Evolutionary conservation across 2,888 invertebrate genomes (phyloP).

Genomic region (Sarcophaga caerulescens): DNA sequence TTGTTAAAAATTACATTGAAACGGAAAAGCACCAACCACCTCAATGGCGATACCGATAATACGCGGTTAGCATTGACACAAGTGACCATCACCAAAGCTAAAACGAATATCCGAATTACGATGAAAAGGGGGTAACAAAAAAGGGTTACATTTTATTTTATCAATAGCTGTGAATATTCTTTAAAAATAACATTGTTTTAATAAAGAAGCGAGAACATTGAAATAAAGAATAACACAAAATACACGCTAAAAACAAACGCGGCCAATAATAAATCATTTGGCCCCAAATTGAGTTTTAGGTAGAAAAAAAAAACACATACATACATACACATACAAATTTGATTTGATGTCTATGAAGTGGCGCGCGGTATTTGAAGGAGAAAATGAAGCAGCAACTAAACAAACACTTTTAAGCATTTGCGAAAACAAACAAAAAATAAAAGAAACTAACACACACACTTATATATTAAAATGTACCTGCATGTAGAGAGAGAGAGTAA

Average conservation of each 20-base stretch:
- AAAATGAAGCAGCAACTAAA: slow-evolving; percentile 40
- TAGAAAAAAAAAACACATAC: slow-evolving; percentile 26
- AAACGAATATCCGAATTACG: neutral
- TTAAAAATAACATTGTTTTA: neutral
- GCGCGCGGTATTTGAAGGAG: slow-evolving; percentile 48
- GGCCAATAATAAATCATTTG: slow-evolving; percentile 59
- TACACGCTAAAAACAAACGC: neutral
- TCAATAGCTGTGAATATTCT: neutral
- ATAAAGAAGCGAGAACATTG: slow-evolving; percentile 25
- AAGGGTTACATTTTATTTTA: neutral
- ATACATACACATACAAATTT: slow-evolving; percentile 12
- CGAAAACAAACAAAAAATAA: neutral
- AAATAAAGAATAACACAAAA: slow-evolving; percentile 1
- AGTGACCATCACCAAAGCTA: neutral
- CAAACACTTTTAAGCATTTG: neutral
- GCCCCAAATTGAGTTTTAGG: slow-evolving; percentile 48
- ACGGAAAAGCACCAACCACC: neutral
- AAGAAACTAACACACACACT: neutral
- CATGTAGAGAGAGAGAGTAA: slow-evolving; percentile 12
- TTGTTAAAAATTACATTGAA: neutral
- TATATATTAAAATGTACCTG: neutral
- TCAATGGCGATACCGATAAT: neutral
- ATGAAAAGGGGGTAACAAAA: neutral
- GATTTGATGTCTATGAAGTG: slow-evolving; percentile 33
- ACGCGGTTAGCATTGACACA: neutral